Evolutionary conservation across 1,140 invertebrate species (phyloP).

Genomic region (Lasioglossum albipes): DNA sequence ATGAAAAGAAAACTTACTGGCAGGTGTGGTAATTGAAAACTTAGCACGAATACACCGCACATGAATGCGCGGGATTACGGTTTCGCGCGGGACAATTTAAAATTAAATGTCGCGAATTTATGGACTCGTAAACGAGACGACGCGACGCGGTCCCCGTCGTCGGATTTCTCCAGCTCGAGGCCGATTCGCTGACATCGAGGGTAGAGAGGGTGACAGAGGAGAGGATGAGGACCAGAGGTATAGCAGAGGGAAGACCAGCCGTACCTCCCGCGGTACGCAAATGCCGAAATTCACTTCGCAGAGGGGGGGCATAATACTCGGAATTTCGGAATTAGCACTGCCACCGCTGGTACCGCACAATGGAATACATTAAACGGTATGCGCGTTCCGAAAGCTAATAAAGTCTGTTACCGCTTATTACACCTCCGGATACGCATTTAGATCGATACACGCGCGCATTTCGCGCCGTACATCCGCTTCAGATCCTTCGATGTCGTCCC

Average conservation of each 20-base stretch:
- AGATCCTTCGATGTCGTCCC: background rate
- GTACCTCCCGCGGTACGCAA: conserved; percentile 48
- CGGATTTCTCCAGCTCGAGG: conserved; percentile 18
- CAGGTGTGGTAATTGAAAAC: background rate
- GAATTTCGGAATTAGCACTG: conserved; percentile 72
- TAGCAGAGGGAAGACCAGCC: conserved; percentile 8
- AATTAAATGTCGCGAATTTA: conserved; percentile 40
- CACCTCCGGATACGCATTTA: conserved; percentile 56
- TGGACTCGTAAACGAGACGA: conserved; percentile 29
- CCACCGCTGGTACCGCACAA: conserved; percentile 62
- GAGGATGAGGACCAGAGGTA: too few relatives aligned
- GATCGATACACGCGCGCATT: conserved; percentile 49
- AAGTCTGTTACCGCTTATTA: conserved; percentile 73
- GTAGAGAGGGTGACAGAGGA: too few relatives aligned
- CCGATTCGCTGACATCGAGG: conserved; percentile 31
- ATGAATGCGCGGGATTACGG: background rate
- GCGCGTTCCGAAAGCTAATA: conserved; percentile 70
- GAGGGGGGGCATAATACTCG: conserved; percentile 64
- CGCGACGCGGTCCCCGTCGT: background rate
- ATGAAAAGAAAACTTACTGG: too few relatives aligned
- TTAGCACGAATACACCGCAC: background rate
- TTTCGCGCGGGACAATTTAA: conserved; percentile 9
- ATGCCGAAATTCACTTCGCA: conserved; percentile 71
- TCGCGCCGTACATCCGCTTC: conserved; percentile 4
- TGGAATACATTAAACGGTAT: conserved; percentile 72